These are phyloP conservation scores for Nerophis lumbriciformis DNA, from an alignment of 2,113 vertebrate genomes.

Conservation along the genomic window DNA sequence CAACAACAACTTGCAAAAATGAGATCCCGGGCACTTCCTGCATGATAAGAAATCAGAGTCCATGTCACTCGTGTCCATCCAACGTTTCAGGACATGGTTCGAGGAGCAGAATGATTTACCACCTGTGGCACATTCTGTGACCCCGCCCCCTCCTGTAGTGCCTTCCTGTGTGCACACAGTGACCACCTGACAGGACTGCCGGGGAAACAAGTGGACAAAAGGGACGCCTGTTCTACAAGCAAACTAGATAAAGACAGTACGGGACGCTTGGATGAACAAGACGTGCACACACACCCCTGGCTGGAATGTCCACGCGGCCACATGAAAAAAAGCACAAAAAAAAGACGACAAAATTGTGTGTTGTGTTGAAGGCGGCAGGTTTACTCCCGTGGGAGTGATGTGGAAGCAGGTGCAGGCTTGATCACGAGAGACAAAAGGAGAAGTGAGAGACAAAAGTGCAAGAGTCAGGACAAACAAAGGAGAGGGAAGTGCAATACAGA, in stretches of 20 bases:
- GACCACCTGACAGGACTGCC: conserved; percentile 55
- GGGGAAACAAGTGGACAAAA: conserved; percentile 48
- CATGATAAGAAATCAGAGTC: conserved; percentile 14
- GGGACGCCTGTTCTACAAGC: conserved; percentile 40
- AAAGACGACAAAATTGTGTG: not conserved
- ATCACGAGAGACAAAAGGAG: conserved; percentile 56
- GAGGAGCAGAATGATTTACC: conserved; percentile 15
- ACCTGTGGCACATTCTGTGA: conserved; percentile 9
- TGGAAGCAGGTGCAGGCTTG: conserved; percentile 60
- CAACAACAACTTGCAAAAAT: not conserved
- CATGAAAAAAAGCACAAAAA: conserved; percentile 4
- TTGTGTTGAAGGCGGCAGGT: not conserved
- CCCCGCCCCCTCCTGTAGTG: not conserved
- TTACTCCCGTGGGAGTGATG: conserved; percentile 57
- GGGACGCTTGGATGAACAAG: conserved; percentile 26
- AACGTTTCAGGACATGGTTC: conserved; percentile 10
- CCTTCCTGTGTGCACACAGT: conserved; percentile 20
- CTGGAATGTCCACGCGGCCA: conserved; percentile 7
- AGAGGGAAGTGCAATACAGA: too few species aligned
- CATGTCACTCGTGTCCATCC: conserved; percentile 15
- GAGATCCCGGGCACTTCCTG: conserved; percentile 6
- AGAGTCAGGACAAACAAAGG: not conserved
- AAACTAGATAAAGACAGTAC: conserved; percentile 9
- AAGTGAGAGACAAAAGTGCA: conserved; percentile 37
- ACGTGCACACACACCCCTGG: conserved; percentile 9